Base-by-base conservation (phyloP, 2,888 invertebrate species). In the Pachymerium ferrugineum region DNA sequence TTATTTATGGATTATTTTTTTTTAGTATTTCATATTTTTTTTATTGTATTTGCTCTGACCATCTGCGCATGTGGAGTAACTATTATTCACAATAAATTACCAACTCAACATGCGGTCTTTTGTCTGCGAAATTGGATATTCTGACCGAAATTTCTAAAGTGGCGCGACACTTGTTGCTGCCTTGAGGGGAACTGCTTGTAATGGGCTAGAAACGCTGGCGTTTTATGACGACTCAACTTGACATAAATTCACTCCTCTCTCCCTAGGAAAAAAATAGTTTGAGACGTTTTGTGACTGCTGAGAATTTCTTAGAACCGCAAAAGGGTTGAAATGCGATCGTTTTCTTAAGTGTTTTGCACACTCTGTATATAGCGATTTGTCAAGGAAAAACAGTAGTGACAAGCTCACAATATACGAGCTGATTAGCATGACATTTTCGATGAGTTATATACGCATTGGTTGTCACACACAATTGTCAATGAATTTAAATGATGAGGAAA, bases 331-430 rank as follows among this genome's bases (percentile, higher is more conserved):
- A 62, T 62, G 25, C n/a, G 62, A 62, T 62, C 62, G 12, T 62
- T 62, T 62, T 62, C 62, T 62, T 62, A 62, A 62, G 62, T 62
- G 62, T 62, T 62, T 54, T 54, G 25, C 62, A 62, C 62, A 28
- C 62, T 28, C 62, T 25, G 25, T 3, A 22, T 62, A 25, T 62
- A 62, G 28, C 62, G 62, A 62, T 62, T 62, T 62, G 62, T 62
- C 62, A 62, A 62, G 62, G 62, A 62, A 62, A 62, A 62, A 62
- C 62, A 62, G 62, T 62, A 62, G 62, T 62, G 62, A 62, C 62
- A 62, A 28, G 62, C 28, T 25, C 28, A 62, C 62, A 62, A 62
- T 62, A 62, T 62, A 62, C 62, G 62, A 62, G 62, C 62, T 62
- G 62, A 62, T 62, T 62, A 62, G 62, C 62, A 28, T 62, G 62